Conservation (phyloP, 2,888 invertebrate genomes). For the Chloroclysta siterata region DNA sequence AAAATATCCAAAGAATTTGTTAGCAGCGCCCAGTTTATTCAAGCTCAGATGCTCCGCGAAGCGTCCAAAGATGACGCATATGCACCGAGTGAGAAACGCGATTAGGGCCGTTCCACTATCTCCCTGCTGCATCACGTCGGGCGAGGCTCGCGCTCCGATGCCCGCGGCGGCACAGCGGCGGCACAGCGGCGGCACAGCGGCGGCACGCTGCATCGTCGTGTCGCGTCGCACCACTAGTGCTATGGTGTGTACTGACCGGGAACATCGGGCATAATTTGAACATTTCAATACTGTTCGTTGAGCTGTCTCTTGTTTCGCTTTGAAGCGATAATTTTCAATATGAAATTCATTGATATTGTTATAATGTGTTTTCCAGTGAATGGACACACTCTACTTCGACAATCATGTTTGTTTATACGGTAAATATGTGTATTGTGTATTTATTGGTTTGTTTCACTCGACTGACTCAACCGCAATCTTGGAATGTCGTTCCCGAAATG, state of each 20-base stretch:
- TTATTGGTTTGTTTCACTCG: conserved; percentile 2
- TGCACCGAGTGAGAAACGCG: conserved; percentile 24
- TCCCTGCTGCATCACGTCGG: conserved; percentile 9
- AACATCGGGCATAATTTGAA: conserved; percentile 26
- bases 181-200: too few relatives aligned
- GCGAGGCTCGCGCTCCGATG: conserved; percentile 1
- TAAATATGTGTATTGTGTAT: neutral
- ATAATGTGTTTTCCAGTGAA: conserved; percentile 20
- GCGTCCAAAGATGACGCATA: conserved; percentile 20
- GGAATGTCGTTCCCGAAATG: neutral
- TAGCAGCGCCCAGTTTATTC: conserved; percentile 15
- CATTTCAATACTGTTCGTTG: conserved; percentile 28
- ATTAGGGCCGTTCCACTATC: conserved; percentile 20
- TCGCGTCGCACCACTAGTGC: conserved; percentile 10
- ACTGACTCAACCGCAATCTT: conserved; percentile 9
- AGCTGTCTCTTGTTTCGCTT: conserved; percentile 24
- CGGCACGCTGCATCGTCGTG: conserved; percentile 5
- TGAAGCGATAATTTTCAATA: conserved; percentile 25
- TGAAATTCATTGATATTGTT: conserved; percentile 22
- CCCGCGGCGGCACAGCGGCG: neutral
- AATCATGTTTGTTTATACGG: neutral
- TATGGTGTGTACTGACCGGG: conserved; percentile 25
- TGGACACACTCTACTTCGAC: conserved; percentile 2
- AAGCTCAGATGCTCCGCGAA: conserved; percentile 12
- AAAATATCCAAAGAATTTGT: conserved; percentile 20